Base-by-base conservation (phyloP, 1,140 invertebrate species). In the Aphidius gifuensis region DNA sequence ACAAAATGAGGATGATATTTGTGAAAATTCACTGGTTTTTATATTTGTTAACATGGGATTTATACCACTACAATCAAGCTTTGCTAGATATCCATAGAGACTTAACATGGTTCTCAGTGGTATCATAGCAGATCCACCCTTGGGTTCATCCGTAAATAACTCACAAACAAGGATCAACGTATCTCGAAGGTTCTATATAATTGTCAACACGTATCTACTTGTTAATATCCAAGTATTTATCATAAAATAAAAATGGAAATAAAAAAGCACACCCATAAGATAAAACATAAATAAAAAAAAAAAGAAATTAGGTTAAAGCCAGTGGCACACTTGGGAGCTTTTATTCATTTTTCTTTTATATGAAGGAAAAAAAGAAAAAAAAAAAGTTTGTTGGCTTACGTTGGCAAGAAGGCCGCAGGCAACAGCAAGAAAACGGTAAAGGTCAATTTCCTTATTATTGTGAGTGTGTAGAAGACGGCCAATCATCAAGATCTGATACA, bases 81-180 rank as follows among this genome's bases (percentile, higher is more conserved):
- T 68, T 3, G 89, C 90, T 32, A 93, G 77, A 71, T 87, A 91
- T 57, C 73, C 77, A 77, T 92, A 93, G 62, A 90, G 80, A 43
- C 82, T 79, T 40, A 87, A 74, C 74, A 92, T 92, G 38, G 84
- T 83, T 60, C 83, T 79, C 45, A 87, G 80, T 0, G 87, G 84
- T 58, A 94, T 90, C 66, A 87, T 85, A 3, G 90, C 85, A 5
- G 87, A 87, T 3, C 89, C 91, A 46, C 92, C 92, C 67, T 92
- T 90, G 2, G 91, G 88, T 73, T 94, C 91, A 64, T 88, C 84
- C 21, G 92, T 93, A 61, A 93, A 76, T 43, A 92, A 82, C 77
- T 93, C 90, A 76, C 92, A 94, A 48, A 93, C 80, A 40, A 88
- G 83, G 58, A 89, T 87, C 90, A 94, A 91, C 23, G 91, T 90